Base-by-base conservation (phyloP, 2,113 vertebrate genomes). In the Indicator maculatus region DNA sequence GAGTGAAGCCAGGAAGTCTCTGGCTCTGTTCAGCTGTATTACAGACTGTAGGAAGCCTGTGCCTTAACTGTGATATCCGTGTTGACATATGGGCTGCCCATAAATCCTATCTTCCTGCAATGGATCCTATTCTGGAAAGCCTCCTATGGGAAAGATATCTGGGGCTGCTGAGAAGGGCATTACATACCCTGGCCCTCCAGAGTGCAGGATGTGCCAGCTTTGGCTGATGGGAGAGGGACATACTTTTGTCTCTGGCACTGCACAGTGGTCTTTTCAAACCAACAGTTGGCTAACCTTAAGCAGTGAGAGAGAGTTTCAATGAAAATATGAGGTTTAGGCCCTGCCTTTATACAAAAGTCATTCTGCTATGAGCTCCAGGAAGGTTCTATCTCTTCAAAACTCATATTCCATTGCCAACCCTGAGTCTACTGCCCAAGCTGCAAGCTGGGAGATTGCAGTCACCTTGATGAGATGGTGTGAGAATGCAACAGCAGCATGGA, bases 251-350 rank as follows among this genome's bases (percentile, higher is more conserved):
- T 20, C 60, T 73, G 45, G n/a, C n/a, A 14, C 30, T 45, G 6
- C 58, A 20, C 14, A 66, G 6, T 13, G 16, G 31, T n/a, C 28
- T 87, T 31, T 58, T 75, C 8, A 39, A 71, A 41, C 41, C 41
- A 56, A 5, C 41, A 84, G 31, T 81, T 80, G 30, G 11, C 33
- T n/a, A 19, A 14, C 31, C 12, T 70, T 21, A 85, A 1, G 0
- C 39, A 16, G 12, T 0, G 0, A 26, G 56, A 74, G 21, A 13
- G 27, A 8, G 17, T 31, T 24, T 78, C 58, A 18, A 8, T 27
- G 38, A 33, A 45, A 50, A 50, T 28, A 14, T 36, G 44, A 69
- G 30, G 23, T 12, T 66, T 45, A 45, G 58, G 13, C 33, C 11
- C 45, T 44, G 30, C 30, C 52, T 6, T 31, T 50, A 8, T 1